phyloP scores from a whole-genome alignment of 1,140 invertebrate genomes.

The Drosophila yakuba region DNA sequence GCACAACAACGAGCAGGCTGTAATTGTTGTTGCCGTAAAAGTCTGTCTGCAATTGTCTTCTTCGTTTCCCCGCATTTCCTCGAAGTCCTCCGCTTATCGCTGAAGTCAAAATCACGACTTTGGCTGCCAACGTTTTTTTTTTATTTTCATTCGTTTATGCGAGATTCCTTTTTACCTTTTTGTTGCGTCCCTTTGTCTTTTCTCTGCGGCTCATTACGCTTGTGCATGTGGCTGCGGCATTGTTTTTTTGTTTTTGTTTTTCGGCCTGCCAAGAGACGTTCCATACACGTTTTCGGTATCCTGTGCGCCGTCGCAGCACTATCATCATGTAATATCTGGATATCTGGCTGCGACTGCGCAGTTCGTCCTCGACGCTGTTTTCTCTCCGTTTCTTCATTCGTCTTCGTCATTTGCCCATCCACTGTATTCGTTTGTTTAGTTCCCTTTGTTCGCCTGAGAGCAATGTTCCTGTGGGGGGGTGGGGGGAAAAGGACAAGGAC shows the following conservation, averaged over 20 bases:
- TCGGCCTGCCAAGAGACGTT: conserved; percentile 9
- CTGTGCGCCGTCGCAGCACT: conserved; percentile 44
- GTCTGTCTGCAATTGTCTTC: conserved; percentile 30
- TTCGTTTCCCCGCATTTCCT: conserved; percentile 2
- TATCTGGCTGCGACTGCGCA: conserved; percentile 47
- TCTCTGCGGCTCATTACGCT: conserved; percentile 49
- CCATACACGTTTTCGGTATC: conserved; percentile 34
- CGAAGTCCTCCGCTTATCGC: conserved; percentile 64
- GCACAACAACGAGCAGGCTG: conserved; percentile 26
- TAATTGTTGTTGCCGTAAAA: conserved; percentile 23
- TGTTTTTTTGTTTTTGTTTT: conserved; percentile 13
- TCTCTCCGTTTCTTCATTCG: not conserved
- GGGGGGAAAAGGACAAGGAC: not conserved
- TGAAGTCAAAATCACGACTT: conserved; percentile 79
- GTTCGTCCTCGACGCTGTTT: conserved; percentile 18
- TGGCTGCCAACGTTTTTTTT: conserved; percentile 53
- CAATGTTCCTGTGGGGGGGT: not conserved
- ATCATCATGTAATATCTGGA: conserved; percentile 49
- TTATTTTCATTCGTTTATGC: conserved; percentile 37
- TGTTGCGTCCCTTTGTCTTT: conserved; percentile 39
- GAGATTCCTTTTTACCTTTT: conserved; percentile 7
- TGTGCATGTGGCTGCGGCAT: conserved; percentile 19
- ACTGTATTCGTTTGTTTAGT: conserved; percentile 1
- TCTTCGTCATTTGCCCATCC: conserved; percentile 9
- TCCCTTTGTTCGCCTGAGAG: conserved; percentile 2